phyloP scores from a whole-genome alignment of 2,888 invertebrate species.

The Malthinus seriepunctatus region DNA sequence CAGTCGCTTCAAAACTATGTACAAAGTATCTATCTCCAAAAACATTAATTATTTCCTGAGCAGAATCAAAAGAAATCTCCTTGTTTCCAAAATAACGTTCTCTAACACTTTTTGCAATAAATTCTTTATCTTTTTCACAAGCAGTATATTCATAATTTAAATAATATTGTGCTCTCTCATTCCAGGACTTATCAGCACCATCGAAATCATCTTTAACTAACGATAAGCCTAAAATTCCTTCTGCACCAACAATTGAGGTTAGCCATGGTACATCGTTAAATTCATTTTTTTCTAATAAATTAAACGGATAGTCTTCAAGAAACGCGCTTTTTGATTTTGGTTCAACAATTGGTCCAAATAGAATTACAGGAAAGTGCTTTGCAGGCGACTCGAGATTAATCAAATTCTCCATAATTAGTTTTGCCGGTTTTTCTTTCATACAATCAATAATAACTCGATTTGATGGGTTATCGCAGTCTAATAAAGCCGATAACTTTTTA shows the following conservation, averaged over 20 bases:
- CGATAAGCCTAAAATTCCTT: slow-evolving; percentile 62
- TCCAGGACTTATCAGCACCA: background rate
- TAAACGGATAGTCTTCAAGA: slow-evolving; percentile 65
- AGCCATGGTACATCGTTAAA: slow-evolving; percentile 72
- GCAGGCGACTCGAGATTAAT: slow-evolving; percentile 61
- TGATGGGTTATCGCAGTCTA: slow-evolving; percentile 63
- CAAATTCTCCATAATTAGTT: slow-evolving; percentile 59
- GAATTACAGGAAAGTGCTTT: slow-evolving; percentile 56
- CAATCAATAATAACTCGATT: slow-evolving; percentile 64
- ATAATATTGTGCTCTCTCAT: background rate
- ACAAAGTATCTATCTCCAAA: slow-evolving; percentile 10
- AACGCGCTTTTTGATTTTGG: slow-evolving; percentile 60
- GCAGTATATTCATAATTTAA: background rate
- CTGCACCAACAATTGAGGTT: slow-evolving; percentile 66
- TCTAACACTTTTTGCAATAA: background rate
- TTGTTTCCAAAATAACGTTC: slow-evolving; percentile 3
- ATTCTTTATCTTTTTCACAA: background rate
- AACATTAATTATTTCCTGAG: background rate
- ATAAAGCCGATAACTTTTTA: slow-evolving; percentile 58
- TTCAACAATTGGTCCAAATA: slow-evolving; percentile 45
- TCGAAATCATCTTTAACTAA: background rate
- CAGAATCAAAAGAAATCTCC: background rate
- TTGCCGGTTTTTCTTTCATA: slow-evolving; percentile 61
- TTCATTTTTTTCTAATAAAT: slow-evolving; percentile 60
- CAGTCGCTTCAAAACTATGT: background rate